Base-by-base conservation (phyloP, 1,140 invertebrate species). In the Aphelinus certus region DNA sequence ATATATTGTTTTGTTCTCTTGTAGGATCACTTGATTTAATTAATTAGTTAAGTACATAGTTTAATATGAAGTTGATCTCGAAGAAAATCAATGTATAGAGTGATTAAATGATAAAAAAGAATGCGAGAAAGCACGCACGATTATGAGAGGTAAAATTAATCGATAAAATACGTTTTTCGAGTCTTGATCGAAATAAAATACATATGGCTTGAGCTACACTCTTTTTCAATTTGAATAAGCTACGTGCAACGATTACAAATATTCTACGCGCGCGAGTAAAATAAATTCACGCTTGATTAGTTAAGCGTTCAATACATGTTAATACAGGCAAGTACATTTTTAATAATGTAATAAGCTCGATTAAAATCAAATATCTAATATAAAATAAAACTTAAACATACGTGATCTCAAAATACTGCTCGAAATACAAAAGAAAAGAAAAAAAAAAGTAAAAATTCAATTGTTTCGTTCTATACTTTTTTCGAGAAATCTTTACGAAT, bases 1-100 rank as follows among this genome's bases (percentile, higher is more conserved):
- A 48, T 64, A 68, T 73, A 67, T 60, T 75, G 51, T 47, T 65
- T 65, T 63, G 10, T 75, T 65, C 62, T 71, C 55, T 66, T 47
- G 7, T 61, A 71, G 68, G 62, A 60, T 71, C 68, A 62, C 73
- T 65, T 75, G 70, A 42, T 7, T 65, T 66, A 71, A 66, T 75
- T 60, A 71, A 47, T 60, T 65, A 71, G n/a, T 75, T 75, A 75
- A 75, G 67, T 75, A 75, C 73, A 68, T 26, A 26, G 9, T 60
- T 60, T 10, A 53, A 68, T 57, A 46, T 2, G 47, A 55, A 66
- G 46, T 2, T 66, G 5, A 48, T 51, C 6, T 10, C 6, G 10
- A n/a, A 58, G 7, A 58, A 6, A 58, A n/a, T 58, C 26, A 26
- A 26, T 26, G 26, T 26, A 26, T 26, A 26, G 26, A 26, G 26